phyloP scores from a whole-genome alignment of 2,113 vertebrate genomes.

The Corydoras sp. region DNA sequence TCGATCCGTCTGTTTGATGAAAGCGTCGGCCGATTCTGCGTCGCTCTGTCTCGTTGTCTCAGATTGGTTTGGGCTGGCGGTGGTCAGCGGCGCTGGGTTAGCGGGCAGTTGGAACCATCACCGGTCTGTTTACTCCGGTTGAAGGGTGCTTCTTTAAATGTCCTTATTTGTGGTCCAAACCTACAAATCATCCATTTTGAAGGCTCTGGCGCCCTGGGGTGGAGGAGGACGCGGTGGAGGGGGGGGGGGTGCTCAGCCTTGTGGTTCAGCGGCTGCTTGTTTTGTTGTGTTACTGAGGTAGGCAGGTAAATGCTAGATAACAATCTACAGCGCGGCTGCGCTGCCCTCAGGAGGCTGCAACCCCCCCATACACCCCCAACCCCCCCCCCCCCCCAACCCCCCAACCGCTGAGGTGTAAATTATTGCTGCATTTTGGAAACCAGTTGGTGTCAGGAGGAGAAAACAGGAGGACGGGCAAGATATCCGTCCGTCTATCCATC shows the following conservation, averaged over 20 bases:
- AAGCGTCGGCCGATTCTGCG: not conserved
- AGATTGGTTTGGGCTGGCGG: no score
- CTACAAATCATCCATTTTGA: not conserved
- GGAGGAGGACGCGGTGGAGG: not conserved
- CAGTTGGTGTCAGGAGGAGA: slow-evolving; percentile 55
- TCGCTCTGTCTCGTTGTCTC: not conserved
- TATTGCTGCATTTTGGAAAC: slow-evolving; percentile 62
- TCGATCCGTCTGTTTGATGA: not conserved
- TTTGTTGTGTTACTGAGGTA: not conserved
- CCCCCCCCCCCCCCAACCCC: slow-evolving; percentile 53
- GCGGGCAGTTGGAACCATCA: no score
- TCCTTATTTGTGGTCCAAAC: no score
- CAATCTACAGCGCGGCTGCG: slow-evolving; percentile 46
- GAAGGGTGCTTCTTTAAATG: no score
- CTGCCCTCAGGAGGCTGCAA: slow-evolving; percentile 52
- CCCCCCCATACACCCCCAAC: slow-evolving; percentile 53
- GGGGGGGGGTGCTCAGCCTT: slow-evolving; percentile 37
- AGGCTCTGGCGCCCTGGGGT: not conserved
- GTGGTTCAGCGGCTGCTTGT: slow-evolving; percentile 39
- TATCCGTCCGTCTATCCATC: not conserved
- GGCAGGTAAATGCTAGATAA: slow-evolving; percentile 66
- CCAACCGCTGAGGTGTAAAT: slow-evolving; percentile 59
- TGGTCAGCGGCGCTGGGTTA: no score
- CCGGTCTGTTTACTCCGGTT: no score
- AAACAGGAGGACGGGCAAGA: slow-evolving; percentile 21